Evolutionary conservation across 2,888 invertebrate species (phyloP).

Genomic region (Trachelus iudaicus): DNA sequence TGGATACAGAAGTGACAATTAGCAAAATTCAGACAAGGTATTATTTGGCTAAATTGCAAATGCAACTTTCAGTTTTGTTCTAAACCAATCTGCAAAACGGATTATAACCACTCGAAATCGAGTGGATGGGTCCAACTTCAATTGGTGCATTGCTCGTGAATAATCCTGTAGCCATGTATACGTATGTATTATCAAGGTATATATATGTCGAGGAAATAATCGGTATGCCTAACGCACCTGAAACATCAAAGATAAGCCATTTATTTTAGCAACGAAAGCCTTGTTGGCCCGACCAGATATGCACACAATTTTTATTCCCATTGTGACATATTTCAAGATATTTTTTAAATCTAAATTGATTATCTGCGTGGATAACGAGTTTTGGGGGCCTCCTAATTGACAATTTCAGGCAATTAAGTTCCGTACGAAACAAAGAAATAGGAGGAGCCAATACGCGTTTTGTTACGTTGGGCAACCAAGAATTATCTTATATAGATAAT

Average conservation of each 20-base stretch:
- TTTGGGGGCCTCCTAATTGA: background rate
- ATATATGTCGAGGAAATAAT: background rate
- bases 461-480: background rate
- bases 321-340: background rate
- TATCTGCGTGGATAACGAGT: background rate
- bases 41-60: background rate
- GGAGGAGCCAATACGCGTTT: background rate
- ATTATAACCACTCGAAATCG: background rate
- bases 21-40: background rate
- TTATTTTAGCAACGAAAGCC: background rate
- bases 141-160: background rate
- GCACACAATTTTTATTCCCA: background rate
- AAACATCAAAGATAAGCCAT: background rate
- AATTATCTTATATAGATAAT: background rate
- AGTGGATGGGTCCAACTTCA: background rate
- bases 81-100: background rate
- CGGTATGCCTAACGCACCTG: background rate
- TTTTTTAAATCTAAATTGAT: background rate
- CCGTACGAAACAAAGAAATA: background rate
- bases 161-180: background rate
- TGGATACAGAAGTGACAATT: background rate
- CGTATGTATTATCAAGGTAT: background rate
- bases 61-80: background rate
- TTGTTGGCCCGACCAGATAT: background rate
- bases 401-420: background rate